A percentile compares a stretch with the other conserved stretches of the same genome.
Conservation (phyloP, 30 jellyfish, hydroid and myxozoan genomes). For the Cassiopea andromeda region DNA sequence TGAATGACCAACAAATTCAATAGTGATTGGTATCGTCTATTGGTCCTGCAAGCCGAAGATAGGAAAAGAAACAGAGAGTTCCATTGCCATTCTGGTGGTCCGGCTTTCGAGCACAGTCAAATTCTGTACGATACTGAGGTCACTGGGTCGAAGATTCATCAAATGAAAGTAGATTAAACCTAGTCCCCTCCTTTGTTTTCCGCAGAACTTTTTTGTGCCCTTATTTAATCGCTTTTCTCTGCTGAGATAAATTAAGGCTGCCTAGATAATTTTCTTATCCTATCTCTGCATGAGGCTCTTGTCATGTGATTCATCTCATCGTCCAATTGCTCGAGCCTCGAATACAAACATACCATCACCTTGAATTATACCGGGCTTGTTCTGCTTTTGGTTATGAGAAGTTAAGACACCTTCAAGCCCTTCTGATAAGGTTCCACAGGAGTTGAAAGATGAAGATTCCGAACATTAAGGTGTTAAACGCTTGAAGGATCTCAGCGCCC, state of each 20-base stretch:
- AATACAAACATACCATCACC: not conserved
- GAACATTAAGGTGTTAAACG: not conserved
- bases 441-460: not conserved
- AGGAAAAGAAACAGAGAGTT: no score
- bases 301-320: constrained; percentile 23
- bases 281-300: constrained; percentile 26
- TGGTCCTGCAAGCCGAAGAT: no score
- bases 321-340: not conserved
- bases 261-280: constrained; percentile 31
- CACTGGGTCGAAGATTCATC: constrained; percentile 48
- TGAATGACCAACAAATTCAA: no score
- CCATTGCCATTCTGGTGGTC: no score
- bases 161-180: constrained; percentile 42
- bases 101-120: not conserved
- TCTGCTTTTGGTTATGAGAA: not conserved
- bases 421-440: not conserved
- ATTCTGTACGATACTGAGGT: constrained; percentile 24
- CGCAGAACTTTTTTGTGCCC: constrained; percentile 39
- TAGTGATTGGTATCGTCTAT: no score
- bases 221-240: constrained; percentile 35
- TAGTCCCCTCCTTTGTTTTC: constrained; percentile 33
- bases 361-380: not conserved
- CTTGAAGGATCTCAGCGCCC: not conserved
- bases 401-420: not conserved
- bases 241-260: constrained; percentile 32